Base-by-base conservation (phyloP, 2,888 invertebrate genomes). In the Iselma pallidipennis region DNA sequence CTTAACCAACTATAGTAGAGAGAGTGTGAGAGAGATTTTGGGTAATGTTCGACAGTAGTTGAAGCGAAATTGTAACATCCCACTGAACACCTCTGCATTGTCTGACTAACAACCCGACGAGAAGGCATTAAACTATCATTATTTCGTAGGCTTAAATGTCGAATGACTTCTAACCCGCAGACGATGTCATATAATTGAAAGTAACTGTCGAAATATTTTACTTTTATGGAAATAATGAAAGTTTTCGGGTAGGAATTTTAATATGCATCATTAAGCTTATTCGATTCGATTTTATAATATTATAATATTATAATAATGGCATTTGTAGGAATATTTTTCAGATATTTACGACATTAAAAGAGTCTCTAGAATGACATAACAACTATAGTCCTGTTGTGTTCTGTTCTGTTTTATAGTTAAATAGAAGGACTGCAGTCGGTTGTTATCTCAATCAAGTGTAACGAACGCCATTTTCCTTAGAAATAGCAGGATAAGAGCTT, bases 401-500 rank as follows among this genome's bases (percentile, higher is more conserved):
- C 45, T 37, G 45, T 55, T 55, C 37, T 16, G 6, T 37, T 16
- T 54, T 63, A 55, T 63, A 54, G 59, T 59, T 63, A 63, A n/a
- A 59, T 57, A 59, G 63, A n/a, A 21, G 56, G 54, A 51, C 63
- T 55, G 56, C 59, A 64, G 67, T 57, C 59, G 61, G 70, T 69
- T 67, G 71, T 70, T 69, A 72, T 72, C 72, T 72, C 71, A 69
- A 71, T 71, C 69, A 69, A 71, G 65, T 68, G 70, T 70, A 72
- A 71, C 69, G 68, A 70, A 71, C 68, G 66, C 61, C 66, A 68
- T 69, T 70, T 66, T 67, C 66, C 61, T 64, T 66, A 67, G 69
- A 71, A n/a, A 74, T 73, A 69, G 67, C 71, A 68, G 72, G 72
- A 70, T 74, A 75, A 73, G 73, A 71, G 73, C 72, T 72, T 73